phyloP scores from a whole-genome alignment of 2,797 vertebrate species.

The Melanotaenia parkinsoni region DNA sequence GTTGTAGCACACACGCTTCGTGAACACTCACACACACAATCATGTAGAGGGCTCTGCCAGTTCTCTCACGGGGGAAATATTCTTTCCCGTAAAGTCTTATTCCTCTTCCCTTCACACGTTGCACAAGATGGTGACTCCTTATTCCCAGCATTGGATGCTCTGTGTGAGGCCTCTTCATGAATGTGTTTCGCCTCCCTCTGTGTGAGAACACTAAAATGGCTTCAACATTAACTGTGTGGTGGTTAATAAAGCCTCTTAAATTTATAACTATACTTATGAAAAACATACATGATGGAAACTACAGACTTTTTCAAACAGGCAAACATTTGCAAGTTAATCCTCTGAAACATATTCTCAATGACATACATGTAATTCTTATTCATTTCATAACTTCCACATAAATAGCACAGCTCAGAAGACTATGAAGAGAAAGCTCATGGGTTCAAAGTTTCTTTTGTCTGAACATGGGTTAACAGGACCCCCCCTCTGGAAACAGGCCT shows the following conservation, averaged over 20 bases:
- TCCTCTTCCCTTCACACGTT: slow-evolving; percentile 34
- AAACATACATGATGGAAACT: not conserved
- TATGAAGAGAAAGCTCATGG: not conserved
- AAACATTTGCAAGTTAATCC: slow-evolving; percentile 4
- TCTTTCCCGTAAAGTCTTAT: slow-evolving; percentile 74
- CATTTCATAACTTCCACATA: not conserved
- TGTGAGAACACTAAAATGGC: slow-evolving; percentile 19
- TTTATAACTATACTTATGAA: not conserved
- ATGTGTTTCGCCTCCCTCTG: slow-evolving; percentile 52
- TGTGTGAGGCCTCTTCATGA: slow-evolving; percentile 62
- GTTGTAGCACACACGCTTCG: slow-evolving; percentile 31
- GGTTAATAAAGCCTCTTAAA: not conserved
- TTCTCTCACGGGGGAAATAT: slow-evolving; percentile 60
- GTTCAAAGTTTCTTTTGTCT: too few species aligned
- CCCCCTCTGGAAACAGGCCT: not conserved
- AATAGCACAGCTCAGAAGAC: not conserved
- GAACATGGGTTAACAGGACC: too few species aligned
- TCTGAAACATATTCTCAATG: not conserved
- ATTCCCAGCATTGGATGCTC: slow-evolving; percentile 76
- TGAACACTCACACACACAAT: slow-evolving; percentile 18
- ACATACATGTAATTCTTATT: not conserved
- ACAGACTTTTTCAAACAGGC: not conserved
- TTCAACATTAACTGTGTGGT: slow-evolving; percentile 9
- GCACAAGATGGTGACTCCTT: slow-evolving; percentile 66
- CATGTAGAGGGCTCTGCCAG: slow-evolving; percentile 31